phyloP scores from a whole-genome alignment of 2,888 invertebrate genomes.

The Creontiades dilutus region DNA sequence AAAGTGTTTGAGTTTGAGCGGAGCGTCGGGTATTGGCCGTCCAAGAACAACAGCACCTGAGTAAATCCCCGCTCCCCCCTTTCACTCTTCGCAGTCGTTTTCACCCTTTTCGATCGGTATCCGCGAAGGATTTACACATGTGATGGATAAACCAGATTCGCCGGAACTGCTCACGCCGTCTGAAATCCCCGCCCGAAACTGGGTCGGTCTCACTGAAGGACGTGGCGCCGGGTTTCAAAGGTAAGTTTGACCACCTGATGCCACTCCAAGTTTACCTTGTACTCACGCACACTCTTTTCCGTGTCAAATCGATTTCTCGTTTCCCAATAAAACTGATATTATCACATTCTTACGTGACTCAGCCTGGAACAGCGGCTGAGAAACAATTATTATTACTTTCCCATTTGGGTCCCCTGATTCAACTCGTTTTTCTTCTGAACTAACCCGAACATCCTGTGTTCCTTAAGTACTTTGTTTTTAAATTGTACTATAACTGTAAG shows the following conservation, averaged over 20 bases:
- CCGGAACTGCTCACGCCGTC: not conserved
- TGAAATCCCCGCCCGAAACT: not conserved
- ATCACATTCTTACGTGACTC: too few species aligned
- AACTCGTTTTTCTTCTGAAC: too few species aligned
- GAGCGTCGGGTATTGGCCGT: not conserved
- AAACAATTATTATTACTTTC: too few species aligned
- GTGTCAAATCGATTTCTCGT: too few species aligned
- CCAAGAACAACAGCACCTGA: not conserved
- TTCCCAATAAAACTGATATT: too few species aligned
- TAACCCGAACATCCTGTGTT: too few species aligned
- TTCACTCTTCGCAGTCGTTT: not conserved
- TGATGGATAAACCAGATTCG: constrained; percentile 19
- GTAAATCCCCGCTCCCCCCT: not conserved
- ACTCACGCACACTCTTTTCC: not conserved
- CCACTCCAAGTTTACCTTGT: not conserved
- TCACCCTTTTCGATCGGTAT: not conserved
- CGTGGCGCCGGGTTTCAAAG: not conserved
- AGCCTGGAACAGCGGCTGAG: too few species aligned
- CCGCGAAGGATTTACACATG: not conserved
- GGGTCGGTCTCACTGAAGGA: not conserved
- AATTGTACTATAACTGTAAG: too few species aligned
- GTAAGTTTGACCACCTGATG: not conserved
- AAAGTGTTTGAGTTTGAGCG: not conserved
- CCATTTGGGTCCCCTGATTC: too few species aligned
- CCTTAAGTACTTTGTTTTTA: too few species aligned